Conservation (phyloP, 1,140 invertebrate species). For the Venturia canescens region DNA sequence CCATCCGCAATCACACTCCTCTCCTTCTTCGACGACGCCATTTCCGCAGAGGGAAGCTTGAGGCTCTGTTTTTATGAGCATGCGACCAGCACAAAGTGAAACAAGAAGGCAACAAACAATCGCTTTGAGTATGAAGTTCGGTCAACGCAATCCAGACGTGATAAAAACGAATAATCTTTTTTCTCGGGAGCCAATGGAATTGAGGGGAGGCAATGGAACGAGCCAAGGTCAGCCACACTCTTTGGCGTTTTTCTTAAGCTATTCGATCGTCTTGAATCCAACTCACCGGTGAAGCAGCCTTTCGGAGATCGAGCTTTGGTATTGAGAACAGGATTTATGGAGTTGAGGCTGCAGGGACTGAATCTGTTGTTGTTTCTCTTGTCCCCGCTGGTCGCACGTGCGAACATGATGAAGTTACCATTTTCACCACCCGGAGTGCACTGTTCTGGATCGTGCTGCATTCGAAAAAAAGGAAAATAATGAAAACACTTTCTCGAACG, state of each 20-base stretch:
- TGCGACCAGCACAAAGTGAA: constrained; percentile 50
- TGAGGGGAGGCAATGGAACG: too few species aligned
- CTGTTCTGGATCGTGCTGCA: constrained; percentile 95
- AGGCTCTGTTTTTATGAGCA: constrained; percentile 80
- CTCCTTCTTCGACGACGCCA: constrained; percentile 95
- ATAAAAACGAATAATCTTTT: too few species aligned
- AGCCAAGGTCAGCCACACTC: too few species aligned
- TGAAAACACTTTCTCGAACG: background rate
- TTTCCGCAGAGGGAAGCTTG: constrained; percentile 97
- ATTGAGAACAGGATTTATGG: constrained; percentile 96
- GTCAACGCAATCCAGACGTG: too few species aligned
- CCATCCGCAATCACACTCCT: constrained; percentile 99
- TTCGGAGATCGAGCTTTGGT: constrained; percentile 92
- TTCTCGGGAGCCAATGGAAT: too few species aligned
- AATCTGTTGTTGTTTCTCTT: constrained; percentile 98
- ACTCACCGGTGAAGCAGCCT: constrained; percentile 93
- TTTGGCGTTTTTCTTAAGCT: too few species aligned
- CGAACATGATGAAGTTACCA: constrained; percentile 99
- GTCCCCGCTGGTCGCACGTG: constrained; percentile 96
- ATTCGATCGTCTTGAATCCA: constrained; percentile 47
- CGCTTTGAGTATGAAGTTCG: background rate
- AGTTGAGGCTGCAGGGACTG: constrained; percentile 93
- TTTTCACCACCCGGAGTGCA: constrained; percentile 94
- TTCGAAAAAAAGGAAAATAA: constrained; percentile 29
- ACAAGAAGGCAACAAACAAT: background rate